A percentile compares a stretch with the other conserved stretches of the same genome.
phyloP scores from a whole-genome alignment of 1,140 invertebrate genomes.

The Drosophila auraria region DNA sequence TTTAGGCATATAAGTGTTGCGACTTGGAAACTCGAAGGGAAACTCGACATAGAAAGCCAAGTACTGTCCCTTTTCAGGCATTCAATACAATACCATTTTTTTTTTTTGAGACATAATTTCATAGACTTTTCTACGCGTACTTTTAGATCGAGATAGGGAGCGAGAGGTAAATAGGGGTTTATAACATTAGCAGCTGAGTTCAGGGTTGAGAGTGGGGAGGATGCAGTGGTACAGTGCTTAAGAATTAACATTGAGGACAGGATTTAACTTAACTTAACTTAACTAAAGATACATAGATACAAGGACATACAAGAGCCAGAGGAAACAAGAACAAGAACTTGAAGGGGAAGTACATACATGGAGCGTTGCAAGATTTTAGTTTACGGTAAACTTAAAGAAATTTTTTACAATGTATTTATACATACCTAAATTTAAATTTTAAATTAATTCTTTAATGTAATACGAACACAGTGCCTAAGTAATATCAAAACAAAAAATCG shows the following conservation, averaged over 20 bases:
- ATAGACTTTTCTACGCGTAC: constrained; percentile 71
- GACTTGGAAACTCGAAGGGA: constrained; percentile 48
- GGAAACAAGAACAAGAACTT: constrained; percentile 32
- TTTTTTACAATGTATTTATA: constrained; percentile 84
- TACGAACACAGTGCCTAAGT: constrained; percentile 85
- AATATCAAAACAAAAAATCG: constrained; percentile 81
- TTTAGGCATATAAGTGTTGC: constrained; percentile 79
- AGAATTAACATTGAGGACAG: constrained; percentile 50
- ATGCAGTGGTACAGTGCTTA: constrained; percentile 53
- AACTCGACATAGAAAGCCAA: constrained; percentile 25
- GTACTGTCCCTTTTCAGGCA: constrained; percentile 37
- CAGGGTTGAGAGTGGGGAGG: constrained; percentile 19
- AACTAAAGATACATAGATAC: constrained; percentile 45
- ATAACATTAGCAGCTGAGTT: constrained; percentile 57
- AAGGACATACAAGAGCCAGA: constrained; percentile 45
- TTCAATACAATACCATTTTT: constrained; percentile 7
- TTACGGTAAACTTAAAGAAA: constrained; percentile 83
- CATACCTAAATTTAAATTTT: constrained; percentile 84
- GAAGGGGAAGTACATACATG: constrained; percentile 63
- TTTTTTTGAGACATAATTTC: constrained; percentile 37
- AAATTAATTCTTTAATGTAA: constrained; percentile 85
- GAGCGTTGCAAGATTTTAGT: constrained; percentile 80
- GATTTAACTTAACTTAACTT: constrained; percentile 49
- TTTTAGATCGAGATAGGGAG: constrained; percentile 52
- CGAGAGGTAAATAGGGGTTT: constrained; percentile 40